Evolutionary conservation across 2,888 invertebrate genomes (phyloP).

Genomic region (Acronicta leporina): DNA sequence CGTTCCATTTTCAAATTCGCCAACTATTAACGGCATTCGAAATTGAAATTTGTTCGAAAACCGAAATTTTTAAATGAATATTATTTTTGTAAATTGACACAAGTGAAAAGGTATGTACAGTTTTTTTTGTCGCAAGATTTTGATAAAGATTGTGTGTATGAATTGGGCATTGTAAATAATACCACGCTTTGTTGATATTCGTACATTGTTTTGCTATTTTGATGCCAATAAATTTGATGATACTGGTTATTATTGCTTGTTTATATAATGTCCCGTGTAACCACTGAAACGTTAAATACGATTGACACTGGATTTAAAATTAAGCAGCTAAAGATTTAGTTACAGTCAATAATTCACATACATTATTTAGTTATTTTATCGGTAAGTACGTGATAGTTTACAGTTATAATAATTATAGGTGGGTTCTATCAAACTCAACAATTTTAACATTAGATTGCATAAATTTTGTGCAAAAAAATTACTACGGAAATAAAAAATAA

Average conservation of each 20-base stretch:
- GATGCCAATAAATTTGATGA: constrained; percentile 6
- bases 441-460: no score
- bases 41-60: constrained; percentile 28
- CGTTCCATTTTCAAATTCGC: constrained; percentile 66
- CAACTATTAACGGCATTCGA: constrained; percentile 27
- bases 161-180: constrained; percentile 11
- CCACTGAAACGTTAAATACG: constrained; percentile 6
- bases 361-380: neutral
- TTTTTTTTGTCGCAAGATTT: constrained; percentile 3
- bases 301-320: neutral
- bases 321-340: neutral
- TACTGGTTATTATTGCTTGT: constrained; percentile 1
- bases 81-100: constrained; percentile 21
- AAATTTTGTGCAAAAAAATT: no score
- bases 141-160: neutral
- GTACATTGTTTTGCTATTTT: constrained; percentile 17
- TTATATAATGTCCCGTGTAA: constrained; percentile 7
- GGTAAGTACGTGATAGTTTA: neutral
- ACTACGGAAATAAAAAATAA: no score
- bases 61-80: constrained; percentile 19
- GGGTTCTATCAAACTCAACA: no score
- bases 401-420: no score
- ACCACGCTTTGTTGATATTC: constrained; percentile 18
- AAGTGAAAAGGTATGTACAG: constrained; percentile 42
- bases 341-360: neutral